These are phyloP conservation scores for Tamandua tetradactyla DNA, from an alignment of 2,797 vertebrate genomes.

Conservation along the genomic window DNA sequence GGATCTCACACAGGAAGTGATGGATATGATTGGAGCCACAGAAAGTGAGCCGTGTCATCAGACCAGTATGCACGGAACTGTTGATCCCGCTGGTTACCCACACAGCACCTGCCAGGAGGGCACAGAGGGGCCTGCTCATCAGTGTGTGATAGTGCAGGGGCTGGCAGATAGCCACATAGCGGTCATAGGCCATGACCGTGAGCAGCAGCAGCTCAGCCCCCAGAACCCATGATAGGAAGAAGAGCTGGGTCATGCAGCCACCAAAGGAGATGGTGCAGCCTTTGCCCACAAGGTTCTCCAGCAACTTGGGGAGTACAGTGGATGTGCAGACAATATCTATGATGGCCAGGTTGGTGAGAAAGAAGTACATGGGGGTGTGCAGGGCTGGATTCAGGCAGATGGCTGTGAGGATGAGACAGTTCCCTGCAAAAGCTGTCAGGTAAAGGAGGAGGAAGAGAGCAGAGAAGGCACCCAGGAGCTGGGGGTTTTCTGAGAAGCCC, in stretches of 20 bases:
- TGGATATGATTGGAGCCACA: constrained; percentile 29
- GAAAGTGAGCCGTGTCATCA: neutral
- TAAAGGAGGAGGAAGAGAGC: neutral
- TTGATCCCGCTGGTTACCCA: neutral
- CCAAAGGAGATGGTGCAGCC: constrained; percentile 24
- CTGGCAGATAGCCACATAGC: constrained; percentile 39
- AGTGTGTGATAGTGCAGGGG: neutral
- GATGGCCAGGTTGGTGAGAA: neutral
- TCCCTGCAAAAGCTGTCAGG: neutral
- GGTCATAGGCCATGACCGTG: constrained; percentile 45
- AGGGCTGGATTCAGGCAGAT: neutral
- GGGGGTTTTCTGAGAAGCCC: neutral
- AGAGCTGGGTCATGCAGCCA: constrained; percentile 60
- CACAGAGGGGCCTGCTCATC: neutral
- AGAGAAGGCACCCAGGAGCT: neutral
- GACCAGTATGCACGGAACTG: neutral
- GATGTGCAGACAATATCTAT: neutral
- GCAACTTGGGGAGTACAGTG: neutral
- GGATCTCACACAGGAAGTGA: constrained; percentile 50
- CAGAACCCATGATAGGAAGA: constrained; percentile 52
- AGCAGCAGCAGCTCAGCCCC: constrained; percentile 16
- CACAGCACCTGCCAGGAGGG: neutral
- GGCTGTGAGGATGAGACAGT: neutral
- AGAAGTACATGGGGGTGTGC: constrained; percentile 47
- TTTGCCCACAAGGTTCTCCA: neutral